These are phyloP conservation scores for Coenonympha arcania DNA, from an alignment of 2,888 invertebrate species.

Conservation along the genomic window DNA sequence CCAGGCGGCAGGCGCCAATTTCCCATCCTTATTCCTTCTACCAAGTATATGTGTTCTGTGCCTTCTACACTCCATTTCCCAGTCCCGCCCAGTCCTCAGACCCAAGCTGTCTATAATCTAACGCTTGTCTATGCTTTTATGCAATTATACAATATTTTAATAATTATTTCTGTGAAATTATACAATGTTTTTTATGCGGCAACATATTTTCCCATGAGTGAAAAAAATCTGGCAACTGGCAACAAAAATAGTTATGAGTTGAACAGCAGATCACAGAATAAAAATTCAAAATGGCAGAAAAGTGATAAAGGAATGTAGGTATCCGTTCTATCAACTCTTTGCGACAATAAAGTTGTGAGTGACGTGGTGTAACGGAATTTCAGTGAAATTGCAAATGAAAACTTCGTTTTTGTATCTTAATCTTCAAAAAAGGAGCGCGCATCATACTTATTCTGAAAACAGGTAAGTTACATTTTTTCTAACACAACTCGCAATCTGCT, in stretches of 20 bases:
- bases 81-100: no score
- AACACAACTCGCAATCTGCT: slow-evolving; percentile 64
- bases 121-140: neutral
- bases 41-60: no score
- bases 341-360: slow-evolving; percentile 47
- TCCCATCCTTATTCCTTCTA: no score
- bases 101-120: no score
- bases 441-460: slow-evolving; percentile 30
- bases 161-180: no score
- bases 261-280: slow-evolving; percentile 34
- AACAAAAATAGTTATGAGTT: slow-evolving; percentile 2
- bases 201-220: no score
- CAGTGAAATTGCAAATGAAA: slow-evolving; percentile 34
- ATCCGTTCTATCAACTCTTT: slow-evolving; percentile 50
- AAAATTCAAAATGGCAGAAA: slow-evolving; percentile 64
- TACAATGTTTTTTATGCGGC: neutral
- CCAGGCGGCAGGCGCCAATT: no score
- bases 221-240: no score
- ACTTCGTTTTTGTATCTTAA: slow-evolving; percentile 13
- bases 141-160: neutral
- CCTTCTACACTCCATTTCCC: no score
- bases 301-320: slow-evolving; percentile 40
- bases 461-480: slow-evolving; percentile 53
- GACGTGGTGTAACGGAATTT: slow-evolving; percentile 62
- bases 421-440: slow-evolving; percentile 25